A percentile compares a stretch with the other conserved stretches of the same genome.
These are phyloP conservation scores for Halictus quadricinctus DNA, from an alignment of 2,888 invertebrate genomes.

Conservation along the genomic window DNA sequence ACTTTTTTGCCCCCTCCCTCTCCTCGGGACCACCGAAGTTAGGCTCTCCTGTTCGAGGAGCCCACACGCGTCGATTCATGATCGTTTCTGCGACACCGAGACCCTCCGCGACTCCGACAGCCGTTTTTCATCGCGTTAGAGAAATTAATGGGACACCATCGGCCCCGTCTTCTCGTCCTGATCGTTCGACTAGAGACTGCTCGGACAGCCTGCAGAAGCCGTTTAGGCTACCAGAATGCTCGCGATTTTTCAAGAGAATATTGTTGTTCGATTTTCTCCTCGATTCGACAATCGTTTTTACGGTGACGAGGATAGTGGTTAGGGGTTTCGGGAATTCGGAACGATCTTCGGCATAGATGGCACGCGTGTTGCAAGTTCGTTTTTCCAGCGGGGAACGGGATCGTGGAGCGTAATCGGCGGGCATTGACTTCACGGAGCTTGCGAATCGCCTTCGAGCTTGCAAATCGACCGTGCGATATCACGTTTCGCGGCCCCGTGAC, in stretches of 20 bases:
- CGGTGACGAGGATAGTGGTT: background rate
- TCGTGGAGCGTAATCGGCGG: slow-evolving; percentile 51
- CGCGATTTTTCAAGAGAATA: background rate
- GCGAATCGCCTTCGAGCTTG: slow-evolving; percentile 55
- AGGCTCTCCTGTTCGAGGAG: slow-evolving; percentile 8
- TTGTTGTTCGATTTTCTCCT: background rate
- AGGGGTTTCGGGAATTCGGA: background rate
- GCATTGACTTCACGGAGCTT: slow-evolving; percentile 58
- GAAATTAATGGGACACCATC: background rate
- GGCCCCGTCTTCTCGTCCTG: background rate
- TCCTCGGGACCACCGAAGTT: slow-evolving; percentile 46
- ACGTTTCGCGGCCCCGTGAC: slow-evolving; percentile 48
- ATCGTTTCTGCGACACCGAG: background rate
- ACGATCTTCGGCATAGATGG: slow-evolving; percentile 9
- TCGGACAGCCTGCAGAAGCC: background rate
- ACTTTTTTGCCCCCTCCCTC: slow-evolving; percentile 28
- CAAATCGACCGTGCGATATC: slow-evolving; percentile 56
- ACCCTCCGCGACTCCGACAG: background rate
- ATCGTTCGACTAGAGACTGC: background rate
- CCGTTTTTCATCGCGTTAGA: background rate
- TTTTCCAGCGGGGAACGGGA: slow-evolving; percentile 27
- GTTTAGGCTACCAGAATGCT: background rate
- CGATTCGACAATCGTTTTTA: too few relatives aligned
- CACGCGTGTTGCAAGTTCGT: background rate
- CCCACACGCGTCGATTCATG: slow-evolving; percentile 26